phyloP scores from a whole-genome alignment of 2,888 invertebrate species.

The Epirrita christyi region DNA sequence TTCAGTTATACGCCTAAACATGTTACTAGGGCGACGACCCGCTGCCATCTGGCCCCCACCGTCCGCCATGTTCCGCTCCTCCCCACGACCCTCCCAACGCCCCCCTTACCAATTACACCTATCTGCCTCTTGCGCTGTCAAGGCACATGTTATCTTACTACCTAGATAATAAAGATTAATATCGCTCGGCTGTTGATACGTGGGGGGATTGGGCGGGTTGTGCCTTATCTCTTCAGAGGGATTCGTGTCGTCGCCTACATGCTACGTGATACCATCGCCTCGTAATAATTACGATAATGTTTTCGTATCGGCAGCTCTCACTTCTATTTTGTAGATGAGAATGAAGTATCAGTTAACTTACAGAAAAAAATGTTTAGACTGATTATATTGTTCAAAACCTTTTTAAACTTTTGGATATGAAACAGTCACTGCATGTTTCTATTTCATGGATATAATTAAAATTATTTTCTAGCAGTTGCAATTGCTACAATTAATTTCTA shows the following conservation, averaged over 20 bases:
- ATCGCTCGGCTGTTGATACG: conserved; percentile 49
- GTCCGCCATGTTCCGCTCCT: conserved; percentile 77
- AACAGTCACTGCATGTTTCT: too few relatives aligned
- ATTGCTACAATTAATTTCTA: too few relatives aligned
- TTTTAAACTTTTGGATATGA: too few relatives aligned
- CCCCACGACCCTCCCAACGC: conserved; percentile 80
- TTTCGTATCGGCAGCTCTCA: conserved; percentile 48
- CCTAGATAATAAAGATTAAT: conserved; percentile 74
- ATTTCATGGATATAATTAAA: too few relatives aligned
- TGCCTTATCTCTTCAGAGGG: conserved; percentile 67
- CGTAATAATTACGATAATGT: conserved; percentile 53
- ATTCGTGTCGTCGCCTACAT: conserved; percentile 72
- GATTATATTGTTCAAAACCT: too few relatives aligned
- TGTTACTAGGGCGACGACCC: conserved; percentile 56
- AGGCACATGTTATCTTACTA: conserved; percentile 70
- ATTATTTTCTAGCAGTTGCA: too few relatives aligned
- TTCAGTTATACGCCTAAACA: conserved; percentile 45
- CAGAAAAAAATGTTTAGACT: too few relatives aligned
- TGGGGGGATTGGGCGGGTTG: conserved; percentile 66
- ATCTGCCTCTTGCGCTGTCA: conserved; percentile 60
- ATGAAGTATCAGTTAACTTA: neutral
- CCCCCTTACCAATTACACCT: conserved; percentile 74
- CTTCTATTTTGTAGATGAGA: conserved; percentile 38
- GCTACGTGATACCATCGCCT: conserved; percentile 60
- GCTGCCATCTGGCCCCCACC: conserved; percentile 76